Conservation (phyloP, 2,888 invertebrate species). For the Gastracanthus pulcherrimus region DNA sequence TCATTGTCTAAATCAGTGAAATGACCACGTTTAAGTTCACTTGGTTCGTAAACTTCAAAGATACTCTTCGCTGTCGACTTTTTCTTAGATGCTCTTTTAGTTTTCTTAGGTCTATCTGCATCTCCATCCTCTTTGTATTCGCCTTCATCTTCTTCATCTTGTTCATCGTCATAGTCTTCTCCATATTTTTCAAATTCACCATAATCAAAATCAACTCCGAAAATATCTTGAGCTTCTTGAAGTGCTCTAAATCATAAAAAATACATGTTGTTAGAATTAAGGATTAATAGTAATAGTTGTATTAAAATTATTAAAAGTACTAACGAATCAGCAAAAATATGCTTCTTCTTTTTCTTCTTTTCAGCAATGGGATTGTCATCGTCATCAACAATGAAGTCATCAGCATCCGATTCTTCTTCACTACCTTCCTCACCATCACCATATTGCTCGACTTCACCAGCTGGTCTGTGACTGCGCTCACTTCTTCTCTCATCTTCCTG, state of each 20-base stretch:
- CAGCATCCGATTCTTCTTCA: slow-evolving; percentile 91
- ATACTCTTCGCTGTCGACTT: slow-evolving; percentile 91
- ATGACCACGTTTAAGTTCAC: slow-evolving; percentile 96
- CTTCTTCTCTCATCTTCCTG: slow-evolving; percentile 90
- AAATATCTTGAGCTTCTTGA: slow-evolving; percentile 99
- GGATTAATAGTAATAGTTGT: slow-evolving; percentile 3
- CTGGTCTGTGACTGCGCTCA: slow-evolving; percentile 83
- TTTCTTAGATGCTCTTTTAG: slow-evolving; percentile 87
- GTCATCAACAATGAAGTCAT: slow-evolving; percentile 98
- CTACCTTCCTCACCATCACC: slow-evolving; percentile 89
- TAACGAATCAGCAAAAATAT: slow-evolving; percentile 92
- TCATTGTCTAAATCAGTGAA: slow-evolving; percentile 96
- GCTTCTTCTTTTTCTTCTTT: slow-evolving; percentile 88
- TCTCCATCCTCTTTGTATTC: slow-evolving; percentile 87
- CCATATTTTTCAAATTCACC: slow-evolving; percentile 93
- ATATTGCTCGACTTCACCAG: slow-evolving; percentile 82
- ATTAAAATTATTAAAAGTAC: slow-evolving; percentile 72
- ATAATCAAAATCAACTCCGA: slow-evolving; percentile 99
- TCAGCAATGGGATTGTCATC: slow-evolving; percentile 93
- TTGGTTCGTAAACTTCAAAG: slow-evolving; percentile 97
- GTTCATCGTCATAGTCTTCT: slow-evolving; percentile 92
- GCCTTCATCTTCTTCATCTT: slow-evolving; percentile 89
- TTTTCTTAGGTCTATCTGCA: slow-evolving; percentile 80
- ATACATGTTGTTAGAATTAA: background rate
- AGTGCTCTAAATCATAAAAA: slow-evolving; percentile 81